These are phyloP conservation scores for Tragelaphus strepsiceros DNA, from an alignment of 2,113 vertebrate genomes.

Conservation along the genomic window DNA sequence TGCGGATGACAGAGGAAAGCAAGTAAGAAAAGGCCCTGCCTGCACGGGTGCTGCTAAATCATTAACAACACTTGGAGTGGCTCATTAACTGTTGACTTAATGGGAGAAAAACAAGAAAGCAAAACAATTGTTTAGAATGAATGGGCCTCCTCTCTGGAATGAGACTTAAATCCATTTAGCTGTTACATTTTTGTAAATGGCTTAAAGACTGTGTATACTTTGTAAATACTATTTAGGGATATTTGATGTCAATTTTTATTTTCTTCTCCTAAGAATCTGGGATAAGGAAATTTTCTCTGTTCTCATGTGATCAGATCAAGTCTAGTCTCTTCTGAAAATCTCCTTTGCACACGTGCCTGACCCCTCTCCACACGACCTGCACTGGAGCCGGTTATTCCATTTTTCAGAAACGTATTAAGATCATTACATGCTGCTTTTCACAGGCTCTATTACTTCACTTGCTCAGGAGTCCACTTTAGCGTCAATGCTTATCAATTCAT, in stretches of 20 bases:
- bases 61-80: not conserved
- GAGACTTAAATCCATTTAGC: not conserved
- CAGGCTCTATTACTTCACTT: not conserved
- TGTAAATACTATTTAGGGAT: not conserved
- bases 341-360: rapidly evolving
- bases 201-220: not conserved
- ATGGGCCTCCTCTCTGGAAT: not conserved
- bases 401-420: not conserved
- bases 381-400: not conserved
- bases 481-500: not conserved
- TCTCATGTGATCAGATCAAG: not conserved
- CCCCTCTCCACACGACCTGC: not conserved
- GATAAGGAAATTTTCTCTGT: not conserved
- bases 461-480: not conserved
- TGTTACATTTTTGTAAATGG: not conserved
- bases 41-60: not conserved
- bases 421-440: not conserved
- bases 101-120: not conserved
- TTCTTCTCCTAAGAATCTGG: not conserved
- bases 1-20: not conserved
- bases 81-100: not conserved
- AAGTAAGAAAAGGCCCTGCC: not conserved
- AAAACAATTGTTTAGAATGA: not conserved
- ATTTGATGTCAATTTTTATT: not conserved
- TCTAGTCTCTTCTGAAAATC: not conserved